Conservation (phyloP, 2,113 vertebrate genomes). For the Pterocles orientalis region DNA sequence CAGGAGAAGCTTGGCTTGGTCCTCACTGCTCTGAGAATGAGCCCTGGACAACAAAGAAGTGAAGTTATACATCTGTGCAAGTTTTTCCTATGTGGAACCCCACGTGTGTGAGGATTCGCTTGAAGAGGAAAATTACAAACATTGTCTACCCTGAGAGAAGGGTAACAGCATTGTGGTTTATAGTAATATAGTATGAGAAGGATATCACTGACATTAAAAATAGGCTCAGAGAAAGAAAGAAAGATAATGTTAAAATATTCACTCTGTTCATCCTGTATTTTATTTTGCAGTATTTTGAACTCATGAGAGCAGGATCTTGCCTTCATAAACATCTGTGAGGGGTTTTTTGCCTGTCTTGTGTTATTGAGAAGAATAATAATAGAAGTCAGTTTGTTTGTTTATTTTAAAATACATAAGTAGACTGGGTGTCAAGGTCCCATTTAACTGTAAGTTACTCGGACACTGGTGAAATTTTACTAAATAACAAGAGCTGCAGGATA, state of each 20-base stretch:
- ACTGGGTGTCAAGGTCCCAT: not conserved
- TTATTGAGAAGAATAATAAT: not conserved
- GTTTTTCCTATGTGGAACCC: not conserved
- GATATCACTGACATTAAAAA: not conserved
- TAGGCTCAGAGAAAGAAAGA: not conserved
- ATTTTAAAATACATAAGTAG: not conserved
- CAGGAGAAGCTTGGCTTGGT: not conserved
- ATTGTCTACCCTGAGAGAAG: not conserved
- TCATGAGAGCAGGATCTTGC: not conserved
- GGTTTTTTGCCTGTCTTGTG: accelerated
- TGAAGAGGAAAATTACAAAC: not conserved
- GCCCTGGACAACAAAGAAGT: not conserved
- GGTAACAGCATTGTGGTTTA: not conserved
- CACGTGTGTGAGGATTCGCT: not conserved
- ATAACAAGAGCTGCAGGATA: not conserved
- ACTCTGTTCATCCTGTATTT: not conserved
- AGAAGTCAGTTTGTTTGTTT: not conserved
- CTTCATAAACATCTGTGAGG: not conserved
- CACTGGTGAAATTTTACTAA: not conserved
- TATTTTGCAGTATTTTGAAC: not conserved
- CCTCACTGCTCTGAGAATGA: not conserved
- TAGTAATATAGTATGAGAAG: not conserved
- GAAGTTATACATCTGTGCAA: not conserved
- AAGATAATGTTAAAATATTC: not conserved
- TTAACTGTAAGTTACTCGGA: not conserved